These are phyloP conservation scores for Cottus gobio DNA, from an alignment of 2,113 vertebrate genomes.

Conservation along the genomic window DNA sequence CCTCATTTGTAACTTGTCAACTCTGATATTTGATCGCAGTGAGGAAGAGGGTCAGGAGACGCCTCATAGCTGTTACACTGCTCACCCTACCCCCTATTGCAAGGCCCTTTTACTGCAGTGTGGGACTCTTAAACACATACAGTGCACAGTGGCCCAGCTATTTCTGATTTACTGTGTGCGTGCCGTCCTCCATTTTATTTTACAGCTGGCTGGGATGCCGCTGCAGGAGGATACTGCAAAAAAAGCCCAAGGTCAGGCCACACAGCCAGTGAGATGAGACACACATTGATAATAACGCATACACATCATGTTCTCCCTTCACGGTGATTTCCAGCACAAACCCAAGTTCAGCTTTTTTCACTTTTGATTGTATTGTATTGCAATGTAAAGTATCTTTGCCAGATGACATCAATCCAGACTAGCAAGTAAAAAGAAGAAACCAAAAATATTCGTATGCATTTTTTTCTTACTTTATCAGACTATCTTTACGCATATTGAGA, in stretches of 20 bases:
- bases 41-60: constrained; percentile 38
- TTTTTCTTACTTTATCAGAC: neutral
- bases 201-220: constrained; percentile 78
- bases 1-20: constrained; percentile 50
- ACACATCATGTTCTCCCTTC: constrained; percentile 47
- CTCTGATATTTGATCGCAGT: constrained; percentile 49
- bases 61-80: constrained; percentile 31
- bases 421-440: neutral
- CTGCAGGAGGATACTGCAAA: constrained; percentile 74
- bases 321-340: constrained; percentile 17
- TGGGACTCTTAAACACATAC: constrained; percentile 66
- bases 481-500: neutral
- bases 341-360: neutral
- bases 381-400: neutral
- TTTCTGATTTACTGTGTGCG: constrained; percentile 80
- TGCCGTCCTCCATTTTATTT: constrained; percentile 80
- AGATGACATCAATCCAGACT: neutral
- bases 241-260: constrained; percentile 77
- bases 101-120: constrained; percentile 64
- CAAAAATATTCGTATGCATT: neutral
- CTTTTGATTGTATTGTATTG: neutral
- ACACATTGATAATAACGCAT: constrained; percentile 45
- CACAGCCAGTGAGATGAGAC: constrained; percentile 66
- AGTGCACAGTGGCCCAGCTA: constrained; percentile 63
- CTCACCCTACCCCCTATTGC: constrained; percentile 23